These are phyloP conservation scores for Garra rufa DNA, from an alignment of 2,113 vertebrate genomes.

Conservation along the genomic window DNA sequence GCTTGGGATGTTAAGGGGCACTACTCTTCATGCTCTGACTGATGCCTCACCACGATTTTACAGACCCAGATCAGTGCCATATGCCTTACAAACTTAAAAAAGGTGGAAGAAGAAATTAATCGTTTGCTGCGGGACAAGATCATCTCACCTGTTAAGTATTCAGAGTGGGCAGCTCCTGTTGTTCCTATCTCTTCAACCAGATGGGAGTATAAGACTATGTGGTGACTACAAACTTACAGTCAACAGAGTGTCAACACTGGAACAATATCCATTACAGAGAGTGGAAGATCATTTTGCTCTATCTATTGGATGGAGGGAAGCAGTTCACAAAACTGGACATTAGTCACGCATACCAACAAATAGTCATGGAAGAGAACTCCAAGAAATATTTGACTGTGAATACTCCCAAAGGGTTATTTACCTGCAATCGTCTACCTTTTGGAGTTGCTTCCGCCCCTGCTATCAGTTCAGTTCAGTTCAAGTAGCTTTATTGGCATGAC, in stretches of 20 bases:
- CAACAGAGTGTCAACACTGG: slow-evolving; percentile 17
- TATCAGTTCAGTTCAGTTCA: no score
- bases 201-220: slow-evolving; percentile 4
- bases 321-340: slow-evolving; percentile 37
- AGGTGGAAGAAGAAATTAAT: slow-evolving; percentile 28
- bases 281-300: slow-evolving; percentile 25
- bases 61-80: slow-evolving; percentile 32
- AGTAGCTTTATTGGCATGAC: no score
- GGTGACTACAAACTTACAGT: slow-evolving; percentile 45
- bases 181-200: slow-evolving; percentile 34
- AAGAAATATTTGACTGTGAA: slow-evolving; percentile 44
- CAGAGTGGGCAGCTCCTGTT: slow-evolving; percentile 35
- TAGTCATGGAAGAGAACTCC: slow-evolving; percentile 29
- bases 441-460: slow-evolving; percentile 39
- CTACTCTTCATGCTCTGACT: background rate
- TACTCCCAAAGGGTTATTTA: slow-evolving; percentile 44
- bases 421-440: slow-evolving; percentile 36
- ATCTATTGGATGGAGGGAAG: background rate
- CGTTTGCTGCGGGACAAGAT: slow-evolving; percentile 5
- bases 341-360: slow-evolving; percentile 40
- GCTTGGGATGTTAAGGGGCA: slow-evolving; percentile 28
- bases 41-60: slow-evolving; percentile 23
- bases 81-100: slow-evolving; percentile 24
- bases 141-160: slow-evolving; percentile 32
- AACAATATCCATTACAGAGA: slow-evolving; percentile 33